Base-by-base conservation (phyloP, 2,797 vertebrate genomes). In the Bradypodion ventrale region DNA sequence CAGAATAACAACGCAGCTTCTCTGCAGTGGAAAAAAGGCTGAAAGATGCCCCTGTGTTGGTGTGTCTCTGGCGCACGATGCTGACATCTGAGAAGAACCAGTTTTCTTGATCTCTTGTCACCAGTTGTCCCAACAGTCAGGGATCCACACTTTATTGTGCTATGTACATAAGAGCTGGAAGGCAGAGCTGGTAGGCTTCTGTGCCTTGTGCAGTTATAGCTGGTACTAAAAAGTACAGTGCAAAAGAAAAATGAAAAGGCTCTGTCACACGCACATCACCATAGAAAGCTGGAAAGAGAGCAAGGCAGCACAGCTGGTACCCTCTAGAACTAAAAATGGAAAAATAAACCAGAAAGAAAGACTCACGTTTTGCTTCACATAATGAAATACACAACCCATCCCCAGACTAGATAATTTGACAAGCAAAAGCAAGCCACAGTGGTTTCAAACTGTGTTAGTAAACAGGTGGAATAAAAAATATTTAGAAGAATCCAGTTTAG, bases 1-100 rank as follows among this genome's bases (percentile, higher is more conserved):
- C 95, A 94, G 96, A 96, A 97, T 96, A 94, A 92, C 95, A 96
- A 96, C 91, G 78, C 37, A 86, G 89, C 90, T 91, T 27, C 72
- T 92, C 94, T 92, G 23, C 16, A 7, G 78, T 5, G 9, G 40
- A 37, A 52, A 60, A 32, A 46, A 49, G 16, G 66, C 21, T n/a
- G 37, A 5, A 35, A 21, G n/a, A 62, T n/a, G 13, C 59, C n/a
- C 72, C 62, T 59, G 63, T 6, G 25, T 35, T 12, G 7, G 46
- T 63, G 76, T 23, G 32, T 35, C 68, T 63, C 32, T 40, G 10
- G 2, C 2, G 56, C 62, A 49, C 16, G 77, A 44, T 40, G 60
- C 83, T 16, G 15, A 59, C 27, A 32, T 27, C 35, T 12, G 4
- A 19, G 8, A 66, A 21, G 35, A 27, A 74, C 19, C 13, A 15